Evolutionary conservation across 2,113 vertebrate genomes (phyloP).

Genomic region (Conger conger): DNA sequence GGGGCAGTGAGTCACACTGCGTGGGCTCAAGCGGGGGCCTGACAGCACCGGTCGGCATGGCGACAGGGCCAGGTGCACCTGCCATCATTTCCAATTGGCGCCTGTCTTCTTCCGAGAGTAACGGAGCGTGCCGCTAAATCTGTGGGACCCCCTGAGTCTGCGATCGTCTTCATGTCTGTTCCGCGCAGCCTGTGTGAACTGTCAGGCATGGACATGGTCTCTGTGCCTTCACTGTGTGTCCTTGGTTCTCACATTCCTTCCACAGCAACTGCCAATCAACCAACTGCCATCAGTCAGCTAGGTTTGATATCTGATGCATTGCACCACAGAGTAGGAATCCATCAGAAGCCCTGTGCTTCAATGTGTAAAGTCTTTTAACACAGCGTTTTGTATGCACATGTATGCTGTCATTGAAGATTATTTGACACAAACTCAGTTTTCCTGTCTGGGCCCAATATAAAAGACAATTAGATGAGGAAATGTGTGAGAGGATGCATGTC

Average conservation of each 20-base stretch:
- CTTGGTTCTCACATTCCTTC: slow-evolving; percentile 46
- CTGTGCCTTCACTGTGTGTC: slow-evolving; percentile 44
- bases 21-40: slow-evolving; percentile 74
- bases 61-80: slow-evolving; percentile 69
- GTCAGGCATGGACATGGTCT: slow-evolving; percentile 35
- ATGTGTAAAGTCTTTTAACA: too few species aligned
- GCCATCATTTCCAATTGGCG: slow-evolving; percentile 62
- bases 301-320: neutral
- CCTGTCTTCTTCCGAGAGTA: slow-evolving; percentile 59
- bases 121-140: slow-evolving; percentile 48
- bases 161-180: slow-evolving; percentile 53
- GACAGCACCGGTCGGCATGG: slow-evolving; percentile 59
- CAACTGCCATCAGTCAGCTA: neutral
- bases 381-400: neutral
- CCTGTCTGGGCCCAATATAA: neutral
- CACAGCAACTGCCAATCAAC: neutral
- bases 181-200: slow-evolving; percentile 36
- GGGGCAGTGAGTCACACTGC: slow-evolving; percentile 74
- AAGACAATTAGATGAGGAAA: neutral
- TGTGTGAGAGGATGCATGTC: neutral
- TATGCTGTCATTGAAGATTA: neutral
- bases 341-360: neutral
- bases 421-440: neutral
- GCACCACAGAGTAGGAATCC: neutral
- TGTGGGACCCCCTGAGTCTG: slow-evolving; percentile 44